Evolutionary conservation across 53 echinoderm and acorn worm genomes (phyloP), one percentile per base, ranked within the genome.

Genomic region (Stichopus horrens): DNA sequence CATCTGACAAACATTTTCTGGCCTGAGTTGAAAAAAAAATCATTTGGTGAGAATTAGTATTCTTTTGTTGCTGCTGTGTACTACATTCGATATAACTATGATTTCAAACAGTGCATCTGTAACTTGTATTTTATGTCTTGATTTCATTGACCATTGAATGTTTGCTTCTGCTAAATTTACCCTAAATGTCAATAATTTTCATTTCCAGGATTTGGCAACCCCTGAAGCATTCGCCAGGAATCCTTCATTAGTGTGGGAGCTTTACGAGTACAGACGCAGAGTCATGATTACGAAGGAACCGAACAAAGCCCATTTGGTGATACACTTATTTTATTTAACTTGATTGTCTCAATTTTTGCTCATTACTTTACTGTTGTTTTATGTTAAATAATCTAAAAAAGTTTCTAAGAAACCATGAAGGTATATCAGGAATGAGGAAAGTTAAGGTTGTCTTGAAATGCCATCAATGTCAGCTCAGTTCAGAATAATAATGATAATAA

Each of bases 241-340:
- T 65, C 95, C 98, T 58, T 98, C 98, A 5, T 86, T 94, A 68
- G 98, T 98, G 5, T 98, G 98, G 98, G 98, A 98, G 91, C 95
- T 98, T 88, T 98, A 98, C 74, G 94, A 95, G 58, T 94, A 98
- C 86, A 90, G 98, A n/a, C 89, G 98, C 63, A 95, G 95, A 88
- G 91, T 98, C 18, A 95, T 95, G 95, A 58, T 66, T 9, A 94
- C 94, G 19, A 98, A 98, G 87, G 78, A 94, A 11, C 98, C 98
- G 57, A 98, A 98, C 82, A 94, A 94, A 73, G 98, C 94, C 6
- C 95, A 98, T 82, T 73, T 91, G 63, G 95, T 95, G 55, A 89
- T 93, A 37, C 37, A 37, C 37, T 37, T 37, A 37, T 37, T 37
- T 37, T 37, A 37, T 37, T 89, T 56, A 73, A 74, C 4, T 10